Evolutionary conservation across 2,797 vertebrate species (phyloP).

Genomic region (Protosalanx chinensis): DNA sequence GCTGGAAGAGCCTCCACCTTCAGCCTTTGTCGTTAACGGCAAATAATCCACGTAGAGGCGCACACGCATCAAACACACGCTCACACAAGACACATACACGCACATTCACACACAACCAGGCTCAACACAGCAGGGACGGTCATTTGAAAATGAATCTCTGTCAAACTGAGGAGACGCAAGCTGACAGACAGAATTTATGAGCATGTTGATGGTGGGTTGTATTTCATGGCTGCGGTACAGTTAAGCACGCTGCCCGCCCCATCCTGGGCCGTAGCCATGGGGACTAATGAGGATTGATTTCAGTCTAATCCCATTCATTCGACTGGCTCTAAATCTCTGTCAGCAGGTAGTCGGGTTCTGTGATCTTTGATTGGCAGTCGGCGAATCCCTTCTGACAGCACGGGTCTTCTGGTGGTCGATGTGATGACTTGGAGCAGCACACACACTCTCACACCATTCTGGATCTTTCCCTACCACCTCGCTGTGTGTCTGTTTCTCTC

Average conservation of each 20-base stretch:
- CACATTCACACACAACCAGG: conserved; percentile 8
- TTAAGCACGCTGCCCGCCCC: conserved; percentile 5
- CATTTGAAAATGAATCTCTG: not conserved
- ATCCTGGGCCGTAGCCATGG: not conserved
- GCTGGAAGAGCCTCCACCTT: not conserved
- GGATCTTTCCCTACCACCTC: too few species aligned
- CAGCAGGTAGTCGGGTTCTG: not conserved
- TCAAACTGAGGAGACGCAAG: not conserved
- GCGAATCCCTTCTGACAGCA: conserved; percentile 13
- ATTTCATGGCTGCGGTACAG: conserved; percentile 19
- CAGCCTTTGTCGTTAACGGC: not conserved
- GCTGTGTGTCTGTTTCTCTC: not conserved
- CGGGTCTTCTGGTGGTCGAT: conserved; percentile 33
- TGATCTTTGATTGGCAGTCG: not conserved
- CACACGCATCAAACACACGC: conserved; percentile 6
- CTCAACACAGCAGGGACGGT: not conserved
- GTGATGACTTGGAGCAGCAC: conserved; percentile 6
- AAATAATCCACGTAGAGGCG: not conserved
- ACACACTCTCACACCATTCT: too few species aligned
- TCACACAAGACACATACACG: not conserved
- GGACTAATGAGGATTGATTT: conserved; percentile 6
- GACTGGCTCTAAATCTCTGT: conserved; percentile 5
- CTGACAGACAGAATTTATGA: not conserved
- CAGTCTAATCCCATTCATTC: conserved; percentile 13
- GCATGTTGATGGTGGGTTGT: conserved; percentile 16